These are phyloP conservation scores for Machaerirhynchus nigripectus DNA, from an alignment of 2,113 vertebrate genomes.

Conservation along the genomic window DNA sequence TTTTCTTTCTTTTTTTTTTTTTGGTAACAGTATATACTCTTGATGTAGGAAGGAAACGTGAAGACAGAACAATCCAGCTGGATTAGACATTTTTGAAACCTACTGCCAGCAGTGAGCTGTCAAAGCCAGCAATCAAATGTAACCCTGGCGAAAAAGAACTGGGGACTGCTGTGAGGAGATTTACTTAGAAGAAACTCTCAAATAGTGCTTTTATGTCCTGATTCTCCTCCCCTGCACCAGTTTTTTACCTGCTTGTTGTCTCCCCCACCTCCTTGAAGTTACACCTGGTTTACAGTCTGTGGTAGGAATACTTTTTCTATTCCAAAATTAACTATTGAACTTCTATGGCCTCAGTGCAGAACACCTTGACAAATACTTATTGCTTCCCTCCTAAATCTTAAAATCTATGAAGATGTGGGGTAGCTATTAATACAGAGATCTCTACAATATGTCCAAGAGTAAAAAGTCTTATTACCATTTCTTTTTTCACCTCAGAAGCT, in stretches of 20 bases:
- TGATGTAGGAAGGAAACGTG: slow-evolving; percentile 43
- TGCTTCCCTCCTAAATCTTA: neutral
- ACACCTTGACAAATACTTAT: neutral
- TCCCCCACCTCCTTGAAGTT: neutral
- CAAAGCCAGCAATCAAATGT: slow-evolving; percentile 53
- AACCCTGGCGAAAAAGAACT: slow-evolving; percentile 43
- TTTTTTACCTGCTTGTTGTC: slow-evolving; percentile 12
- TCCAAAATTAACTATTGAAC: neutral
- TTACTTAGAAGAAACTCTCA: slow-evolving; percentile 44
- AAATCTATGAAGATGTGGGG: neutral
- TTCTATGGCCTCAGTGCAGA: neutral
- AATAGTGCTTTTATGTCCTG: slow-evolving; percentile 7
- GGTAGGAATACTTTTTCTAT: neutral
- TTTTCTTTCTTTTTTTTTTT: neutral
- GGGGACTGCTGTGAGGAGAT: slow-evolving; percentile 48
- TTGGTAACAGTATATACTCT: neutral
- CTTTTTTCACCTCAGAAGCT: neutral
- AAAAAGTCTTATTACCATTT: neutral
- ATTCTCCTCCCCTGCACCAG: neutral
- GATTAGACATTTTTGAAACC: slow-evolving; percentile 52
- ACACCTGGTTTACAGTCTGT: neutral
- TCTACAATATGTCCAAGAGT: neutral
- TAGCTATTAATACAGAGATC: neutral
- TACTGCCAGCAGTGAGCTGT: slow-evolving; percentile 54
- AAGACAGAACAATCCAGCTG: slow-evolving; percentile 51